Percentiles rank a stretch among this genome's conserved stretches.
These are phyloP conservation scores for Octopus bimaculoides DNA, from an alignment of 1,140 invertebrate genomes.

Conservation along the genomic window DNA sequence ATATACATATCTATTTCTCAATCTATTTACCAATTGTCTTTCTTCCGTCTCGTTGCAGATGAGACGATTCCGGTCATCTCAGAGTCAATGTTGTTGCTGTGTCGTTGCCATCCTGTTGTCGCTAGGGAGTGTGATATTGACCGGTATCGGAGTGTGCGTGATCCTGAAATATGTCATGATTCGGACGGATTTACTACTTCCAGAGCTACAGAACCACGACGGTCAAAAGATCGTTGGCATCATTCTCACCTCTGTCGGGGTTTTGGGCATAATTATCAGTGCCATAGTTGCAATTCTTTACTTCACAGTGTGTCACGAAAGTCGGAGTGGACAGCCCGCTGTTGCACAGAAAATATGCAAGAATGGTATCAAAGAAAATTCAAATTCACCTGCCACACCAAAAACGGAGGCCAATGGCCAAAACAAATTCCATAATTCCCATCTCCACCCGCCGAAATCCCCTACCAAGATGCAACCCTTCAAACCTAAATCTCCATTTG, in stretches of 20 bases:
- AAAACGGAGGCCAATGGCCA: no score
- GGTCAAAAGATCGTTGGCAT: constrained; percentile 25
- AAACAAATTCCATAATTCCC: no score
- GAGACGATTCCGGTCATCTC: constrained; percentile 20
- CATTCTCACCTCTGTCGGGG: constrained; percentile 22
- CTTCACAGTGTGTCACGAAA: constrained; percentile 7
- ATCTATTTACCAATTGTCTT: neutral
- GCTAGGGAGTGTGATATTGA: constrained; percentile 23
- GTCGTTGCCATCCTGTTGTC: constrained; percentile 23
- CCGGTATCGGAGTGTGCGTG: constrained; percentile 23
- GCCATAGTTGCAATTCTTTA: constrained; percentile 21
- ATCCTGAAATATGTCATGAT: constrained; percentile 27
- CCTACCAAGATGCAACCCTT: no score
- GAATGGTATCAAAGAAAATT: no score
- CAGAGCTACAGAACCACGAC: constrained; percentile 25
- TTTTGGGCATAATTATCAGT: constrained; percentile 19
- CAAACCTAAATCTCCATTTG: no score
- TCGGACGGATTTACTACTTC: constrained; percentile 20
- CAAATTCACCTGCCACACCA: no score
- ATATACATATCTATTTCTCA: no score
- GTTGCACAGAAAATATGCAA: no score
- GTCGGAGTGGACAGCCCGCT: no score
- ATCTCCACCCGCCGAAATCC: no score
- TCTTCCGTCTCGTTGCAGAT: constrained; percentile 24
- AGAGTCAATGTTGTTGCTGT: constrained; percentile 25